Evolutionary conservation across 2,113 vertebrate species (phyloP).

Genomic region (Psophia crepitans): DNA sequence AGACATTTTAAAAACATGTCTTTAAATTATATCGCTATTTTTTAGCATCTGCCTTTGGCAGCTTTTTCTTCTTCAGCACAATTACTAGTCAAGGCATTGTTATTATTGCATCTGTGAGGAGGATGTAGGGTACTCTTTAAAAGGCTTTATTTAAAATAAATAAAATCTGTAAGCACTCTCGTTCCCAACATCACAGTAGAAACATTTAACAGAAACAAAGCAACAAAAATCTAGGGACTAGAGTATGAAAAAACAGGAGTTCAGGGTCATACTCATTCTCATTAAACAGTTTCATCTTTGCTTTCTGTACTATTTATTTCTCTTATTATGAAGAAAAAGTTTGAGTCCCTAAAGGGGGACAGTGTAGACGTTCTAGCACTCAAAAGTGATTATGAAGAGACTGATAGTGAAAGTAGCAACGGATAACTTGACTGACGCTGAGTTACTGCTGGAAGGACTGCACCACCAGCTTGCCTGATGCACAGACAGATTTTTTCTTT

Average conservation of each 20-base stretch:
- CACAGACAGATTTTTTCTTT: background rate
- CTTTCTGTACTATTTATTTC: background rate
- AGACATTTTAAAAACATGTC: conserved; percentile 18
- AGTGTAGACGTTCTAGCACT: background rate
- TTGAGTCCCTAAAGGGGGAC: background rate
- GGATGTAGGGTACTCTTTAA: background rate
- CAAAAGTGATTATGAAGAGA: background rate
- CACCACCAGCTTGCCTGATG: background rate
- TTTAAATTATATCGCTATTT: background rate
- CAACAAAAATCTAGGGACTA: background rate
- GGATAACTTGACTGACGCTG: background rate
- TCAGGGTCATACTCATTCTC: background rate
- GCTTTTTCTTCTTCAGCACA: background rate
- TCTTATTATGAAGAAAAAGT: background rate
- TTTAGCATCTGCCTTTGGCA: conserved; percentile 32
- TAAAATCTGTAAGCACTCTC: conserved; percentile 17
- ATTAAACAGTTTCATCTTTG: background rate
- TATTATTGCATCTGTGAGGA: background rate
- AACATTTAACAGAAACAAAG: conserved; percentile 25
- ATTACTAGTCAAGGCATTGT: conserved; percentile 12
- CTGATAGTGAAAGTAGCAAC: background rate
- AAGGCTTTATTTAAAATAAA: conserved; percentile 46
- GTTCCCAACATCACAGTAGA: background rate
- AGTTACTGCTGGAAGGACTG: background rate
- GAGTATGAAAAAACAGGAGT: background rate